Percentiles rank a stretch among this genome's conserved stretches.
phyloP scores from a whole-genome alignment of 2,797 vertebrate species.

The Crocodylus rhombifer region DNA sequence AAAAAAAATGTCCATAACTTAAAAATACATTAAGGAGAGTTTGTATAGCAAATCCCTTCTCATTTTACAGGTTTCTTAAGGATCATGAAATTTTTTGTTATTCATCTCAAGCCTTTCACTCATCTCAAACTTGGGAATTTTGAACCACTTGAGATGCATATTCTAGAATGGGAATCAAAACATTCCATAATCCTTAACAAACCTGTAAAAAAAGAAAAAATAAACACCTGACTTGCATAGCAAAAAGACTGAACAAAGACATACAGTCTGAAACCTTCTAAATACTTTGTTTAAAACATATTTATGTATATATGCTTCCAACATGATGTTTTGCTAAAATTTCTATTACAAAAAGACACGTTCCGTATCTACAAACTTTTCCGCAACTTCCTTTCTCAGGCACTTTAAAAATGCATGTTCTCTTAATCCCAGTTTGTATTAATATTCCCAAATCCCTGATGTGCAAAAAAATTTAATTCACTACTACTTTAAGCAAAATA shows the following conservation, averaged over 20 bases:
- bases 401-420: conserved; percentile 21
- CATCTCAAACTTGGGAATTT: conserved; percentile 68
- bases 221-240: conserved; percentile 67
- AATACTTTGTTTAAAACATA: conserved; percentile 62
- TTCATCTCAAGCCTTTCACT: conserved; percentile 58
- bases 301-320: conserved; percentile 54
- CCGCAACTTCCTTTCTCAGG: conserved; percentile 1
- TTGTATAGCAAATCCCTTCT: conserved; percentile 39
- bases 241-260: conserved; percentile 35
- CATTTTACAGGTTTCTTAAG: conserved; percentile 70
- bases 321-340: conserved; percentile 57
- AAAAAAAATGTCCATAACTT: conserved; percentile 24
- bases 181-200: conserved; percentile 67
- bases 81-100: conserved; percentile 56
- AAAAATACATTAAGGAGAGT: conserved; percentile 48
- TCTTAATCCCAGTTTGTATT: background rate
- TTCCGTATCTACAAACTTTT: conserved; percentile 48
- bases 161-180: conserved; percentile 69
- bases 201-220: conserved; percentile 76
- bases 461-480: conserved; percentile 22
- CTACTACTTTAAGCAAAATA: background rate
- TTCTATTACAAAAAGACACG: conserved; percentile 28
- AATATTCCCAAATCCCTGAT: conserved; percentile 11
- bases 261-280: conserved; percentile 50
- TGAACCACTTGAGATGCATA: conserved; percentile 69